Conservation (phyloP, 2,113 vertebrate genomes). For the Alethe diademata region DNA sequence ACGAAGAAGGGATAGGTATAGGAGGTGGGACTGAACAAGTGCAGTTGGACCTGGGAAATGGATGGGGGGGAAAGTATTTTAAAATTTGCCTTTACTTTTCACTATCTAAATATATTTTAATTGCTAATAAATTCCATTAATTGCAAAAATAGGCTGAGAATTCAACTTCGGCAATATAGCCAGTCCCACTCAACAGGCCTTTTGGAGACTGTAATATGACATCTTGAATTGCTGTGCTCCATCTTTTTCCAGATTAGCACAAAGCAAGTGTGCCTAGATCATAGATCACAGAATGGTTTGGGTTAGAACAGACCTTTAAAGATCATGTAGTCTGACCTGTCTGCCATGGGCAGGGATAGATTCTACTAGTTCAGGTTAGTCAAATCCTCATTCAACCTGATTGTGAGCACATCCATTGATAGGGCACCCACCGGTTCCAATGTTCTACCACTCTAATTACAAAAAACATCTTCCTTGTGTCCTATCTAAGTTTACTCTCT, state of each 20-base stretch:
- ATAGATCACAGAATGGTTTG: not conserved
- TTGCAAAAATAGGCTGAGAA: not conserved
- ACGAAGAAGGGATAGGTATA: not conserved
- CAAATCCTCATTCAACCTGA: not conserved
- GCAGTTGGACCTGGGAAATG: not conserved
- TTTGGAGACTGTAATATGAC: not conserved
- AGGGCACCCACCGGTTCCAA: not conserved
- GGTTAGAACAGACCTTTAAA: not conserved
- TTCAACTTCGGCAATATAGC: not conserved
- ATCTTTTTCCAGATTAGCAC: not conserved
- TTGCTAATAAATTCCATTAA: not conserved
- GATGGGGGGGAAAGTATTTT: accelerated
- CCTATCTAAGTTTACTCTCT: not conserved
- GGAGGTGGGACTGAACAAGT: not conserved
- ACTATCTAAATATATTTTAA: not conserved
- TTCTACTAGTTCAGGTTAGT: not conserved
- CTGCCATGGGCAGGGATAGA: not conserved
- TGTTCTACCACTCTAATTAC: accelerated
- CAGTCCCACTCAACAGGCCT: not conserved
- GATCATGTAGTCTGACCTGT: not conserved
- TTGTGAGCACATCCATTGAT: not conserved
- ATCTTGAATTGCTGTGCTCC: not conserved
- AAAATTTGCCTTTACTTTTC: not conserved
- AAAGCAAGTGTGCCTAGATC: no score
- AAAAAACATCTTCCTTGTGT: not conserved